These are phyloP conservation scores for Lutjanus campechanus DNA, from an alignment of 2,797 vertebrate species.

Conservation along the genomic window DNA sequence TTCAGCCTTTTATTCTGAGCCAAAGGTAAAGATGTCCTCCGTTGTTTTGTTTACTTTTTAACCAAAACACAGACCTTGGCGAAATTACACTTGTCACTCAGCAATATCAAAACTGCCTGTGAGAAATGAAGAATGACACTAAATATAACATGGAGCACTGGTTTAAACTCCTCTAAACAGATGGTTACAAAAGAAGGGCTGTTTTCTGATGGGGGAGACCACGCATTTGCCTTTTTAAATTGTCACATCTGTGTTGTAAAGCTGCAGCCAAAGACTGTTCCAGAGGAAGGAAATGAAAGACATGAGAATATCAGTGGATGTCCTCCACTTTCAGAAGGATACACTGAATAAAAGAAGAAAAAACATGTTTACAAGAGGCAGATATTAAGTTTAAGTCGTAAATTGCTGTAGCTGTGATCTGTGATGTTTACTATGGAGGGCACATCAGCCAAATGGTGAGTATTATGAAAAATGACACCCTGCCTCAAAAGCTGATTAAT, in stretches of 20 bases:
- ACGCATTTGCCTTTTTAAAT: conserved; percentile 78
- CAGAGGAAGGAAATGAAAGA: conserved; percentile 47
- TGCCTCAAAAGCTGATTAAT: background rate
- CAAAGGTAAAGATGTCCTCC: conserved; percentile 9
- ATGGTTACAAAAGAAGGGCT: conserved; percentile 75
- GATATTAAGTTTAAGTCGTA: conserved; percentile 4
- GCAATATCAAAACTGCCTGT: conserved; percentile 51
- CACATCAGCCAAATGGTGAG: background rate
- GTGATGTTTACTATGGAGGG: conserved; percentile 8
- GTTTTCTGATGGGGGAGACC: conserved; percentile 66
- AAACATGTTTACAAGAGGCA: conserved; percentile 34
- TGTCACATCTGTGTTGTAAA: conserved; percentile 77
- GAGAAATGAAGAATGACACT: conserved; percentile 59
- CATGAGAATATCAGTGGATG: conserved; percentile 39
- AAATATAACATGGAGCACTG: conserved; percentile 69
- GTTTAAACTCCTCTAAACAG: conserved; percentile 75
- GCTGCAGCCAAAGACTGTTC: conserved; percentile 61
- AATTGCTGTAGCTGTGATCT: conserved; percentile 1
- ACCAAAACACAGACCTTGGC: conserved; percentile 44
- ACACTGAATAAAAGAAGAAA: conserved; percentile 7
- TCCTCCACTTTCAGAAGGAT: conserved; percentile 47
- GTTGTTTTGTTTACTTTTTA: conserved; percentile 35
- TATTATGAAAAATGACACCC: background rate
- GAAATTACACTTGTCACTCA: conserved; percentile 54
- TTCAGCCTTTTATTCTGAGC: conserved; percentile 16